These are phyloP conservation scores for Ichneumon xanthorius DNA, from an alignment of 2,888 invertebrate species.

Conservation along the genomic window DNA sequence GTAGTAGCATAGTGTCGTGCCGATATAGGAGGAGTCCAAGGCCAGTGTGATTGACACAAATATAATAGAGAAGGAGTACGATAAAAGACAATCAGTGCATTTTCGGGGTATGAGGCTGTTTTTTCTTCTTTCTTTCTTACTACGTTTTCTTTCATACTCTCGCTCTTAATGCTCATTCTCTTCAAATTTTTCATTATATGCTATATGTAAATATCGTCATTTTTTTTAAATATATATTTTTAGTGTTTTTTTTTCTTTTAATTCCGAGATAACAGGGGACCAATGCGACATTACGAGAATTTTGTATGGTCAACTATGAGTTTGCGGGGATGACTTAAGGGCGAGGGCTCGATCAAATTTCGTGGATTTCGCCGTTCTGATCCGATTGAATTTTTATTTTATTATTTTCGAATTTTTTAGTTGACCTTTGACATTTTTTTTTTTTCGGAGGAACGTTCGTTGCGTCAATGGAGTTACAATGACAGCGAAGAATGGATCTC, in stretches of 20 bases:
- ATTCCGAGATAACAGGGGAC: slow-evolving; percentile 33
- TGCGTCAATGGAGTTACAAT: slow-evolving; percentile 3
- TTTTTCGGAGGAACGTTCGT: background rate
- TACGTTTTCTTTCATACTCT: slow-evolving; percentile 53
- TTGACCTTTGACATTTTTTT: background rate
- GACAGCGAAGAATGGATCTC: background rate
- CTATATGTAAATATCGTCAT: background rate
- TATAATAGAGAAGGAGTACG: slow-evolving; percentile 85
- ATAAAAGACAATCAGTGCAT: slow-evolving; percentile 84
- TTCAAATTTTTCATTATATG: slow-evolving; percentile 39
- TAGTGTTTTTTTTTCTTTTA: slow-evolving; percentile 28
- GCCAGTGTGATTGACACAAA: slow-evolving; percentile 85
- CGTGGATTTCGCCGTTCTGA: slow-evolving; percentile 22
- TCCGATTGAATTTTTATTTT: background rate
- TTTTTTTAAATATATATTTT: slow-evolving; percentile 27
- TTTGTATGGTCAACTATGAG: slow-evolving; percentile 52
- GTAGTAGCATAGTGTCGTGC: slow-evolving; percentile 84
- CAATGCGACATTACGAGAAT: slow-evolving; percentile 40
- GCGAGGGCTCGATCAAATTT: slow-evolving; percentile 47
- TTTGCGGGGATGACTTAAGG: slow-evolving; percentile 29
- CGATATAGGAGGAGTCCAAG: slow-evolving; percentile 85
- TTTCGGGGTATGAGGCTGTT: slow-evolving; percentile 55
- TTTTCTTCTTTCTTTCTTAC: slow-evolving; percentile 48
- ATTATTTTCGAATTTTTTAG: background rate
- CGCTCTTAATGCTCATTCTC: slow-evolving; percentile 43